Evolutionary conservation across 2,797 vertebrate genomes (phyloP), one percentile per base, ranked within the genome.

Genomic region (Pangasius larnaudii): DNA sequence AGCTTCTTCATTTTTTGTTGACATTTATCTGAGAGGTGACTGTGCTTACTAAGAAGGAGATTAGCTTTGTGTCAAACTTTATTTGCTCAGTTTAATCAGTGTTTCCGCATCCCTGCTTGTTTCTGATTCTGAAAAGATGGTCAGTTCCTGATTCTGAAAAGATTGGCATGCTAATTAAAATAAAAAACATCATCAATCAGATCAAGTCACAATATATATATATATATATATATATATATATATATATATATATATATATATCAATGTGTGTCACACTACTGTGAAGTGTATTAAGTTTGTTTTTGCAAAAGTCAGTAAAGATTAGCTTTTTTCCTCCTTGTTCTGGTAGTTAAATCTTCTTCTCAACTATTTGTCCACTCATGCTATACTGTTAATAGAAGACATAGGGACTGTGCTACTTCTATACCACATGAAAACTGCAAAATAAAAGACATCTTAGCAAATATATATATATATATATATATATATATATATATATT

Each of bases 1-100:
- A 46, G 22, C 24, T 49, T 46, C 1, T 24, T 74, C 22, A 74
- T 46, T 74, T 72, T 39, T 30, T 78, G 75, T 51, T 77, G 27
- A 30, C 22, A 49, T 75, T 75, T 75, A 75, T 27, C 49, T 49
- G 74, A 74, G 71, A 46, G 71, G 24, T 19, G 46, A 19, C 8
- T 79, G 30, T 59, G 30, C 58, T 78, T 58, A 80, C 53, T 75
- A 51, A n/a, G 72, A 24, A 51, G 24, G 13, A n/a, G 72, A 49
- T 24, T n/a, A 27, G 9, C 72, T 75, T 79, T 58, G n/a, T 78
- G 74, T 56, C 75, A 30, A 30, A 56, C 24, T 77, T 77, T 77
- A 33, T 69, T 69, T n/a, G 42, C 46, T 75, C 46, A 75, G 27
- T 78, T 75, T 75, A 75, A 78, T 78, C 9, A 33, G 8, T 56